These are phyloP conservation scores for Caenorhabditis sp. DNA, from an alignment of 2,888 invertebrate genomes.

Conservation along the genomic window DNA sequence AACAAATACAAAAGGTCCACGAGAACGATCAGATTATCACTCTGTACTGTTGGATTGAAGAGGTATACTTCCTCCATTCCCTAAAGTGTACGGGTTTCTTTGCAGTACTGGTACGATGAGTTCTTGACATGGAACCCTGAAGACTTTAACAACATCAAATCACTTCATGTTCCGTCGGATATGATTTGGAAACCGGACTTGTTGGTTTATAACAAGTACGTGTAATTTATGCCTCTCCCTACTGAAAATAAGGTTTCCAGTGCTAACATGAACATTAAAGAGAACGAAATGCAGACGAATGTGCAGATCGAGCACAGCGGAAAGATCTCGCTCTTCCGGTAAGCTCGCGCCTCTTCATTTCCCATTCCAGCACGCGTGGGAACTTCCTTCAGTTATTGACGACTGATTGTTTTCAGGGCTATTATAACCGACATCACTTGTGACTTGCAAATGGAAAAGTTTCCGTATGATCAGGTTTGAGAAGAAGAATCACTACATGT, in stretches of 20 bases:
- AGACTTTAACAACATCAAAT: constrained; percentile 63
- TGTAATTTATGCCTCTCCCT: no score
- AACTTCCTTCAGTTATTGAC: background rate
- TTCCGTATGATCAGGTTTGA: constrained; percentile 72
- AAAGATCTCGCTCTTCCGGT: constrained; percentile 71
- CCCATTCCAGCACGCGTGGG: background rate
- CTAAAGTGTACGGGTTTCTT: no score
- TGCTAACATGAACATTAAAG: constrained; percentile 78
- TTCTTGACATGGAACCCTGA: constrained; percentile 69
- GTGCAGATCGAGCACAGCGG: constrained; percentile 75
- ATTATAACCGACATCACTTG: constrained; percentile 78
- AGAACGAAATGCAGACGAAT: constrained; percentile 78
- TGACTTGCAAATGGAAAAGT: constrained; percentile 73
- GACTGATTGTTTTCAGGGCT: constrained; percentile 60
- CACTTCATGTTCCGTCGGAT: constrained; percentile 68
- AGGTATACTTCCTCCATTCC: no score
- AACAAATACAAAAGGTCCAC: constrained; percentile 77
- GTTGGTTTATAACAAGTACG: constrained; percentile 77
- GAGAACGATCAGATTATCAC: constrained; percentile 78
- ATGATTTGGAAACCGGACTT: constrained; percentile 75
- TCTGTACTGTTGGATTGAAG: constrained; percentile 78
- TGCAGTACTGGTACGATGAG: constrained; percentile 73
- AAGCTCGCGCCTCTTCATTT: background rate
- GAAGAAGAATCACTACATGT: background rate
- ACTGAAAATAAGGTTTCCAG: no score